A percentile compares a stretch with the other conserved stretches of the same genome.
These are phyloP conservation scores for Aplocera efformata DNA, from an alignment of 2,888 invertebrate genomes.

Conservation along the genomic window DNA sequence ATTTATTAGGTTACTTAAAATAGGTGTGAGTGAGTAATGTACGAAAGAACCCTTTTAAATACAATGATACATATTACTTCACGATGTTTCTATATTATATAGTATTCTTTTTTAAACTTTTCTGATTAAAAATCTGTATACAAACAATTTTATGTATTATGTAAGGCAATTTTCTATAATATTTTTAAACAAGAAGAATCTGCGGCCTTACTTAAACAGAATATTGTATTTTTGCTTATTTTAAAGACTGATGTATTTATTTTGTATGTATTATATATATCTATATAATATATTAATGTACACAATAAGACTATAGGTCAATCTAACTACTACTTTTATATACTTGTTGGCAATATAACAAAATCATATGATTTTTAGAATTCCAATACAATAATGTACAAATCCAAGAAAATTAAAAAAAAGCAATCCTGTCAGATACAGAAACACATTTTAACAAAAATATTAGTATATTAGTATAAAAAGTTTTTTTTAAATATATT, in stretches of 20 bases:
- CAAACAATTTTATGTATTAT: slow-evolving; percentile 8
- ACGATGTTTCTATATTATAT: slow-evolving; percentile 5
- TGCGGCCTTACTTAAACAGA: slow-evolving; percentile 13
- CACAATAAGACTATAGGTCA: background rate
- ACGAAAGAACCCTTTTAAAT: slow-evolving; percentile 34
- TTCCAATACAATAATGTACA: too few relatives aligned
- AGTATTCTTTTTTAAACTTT: slow-evolving; percentile 5
- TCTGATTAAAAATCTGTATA: slow-evolving; percentile 7
- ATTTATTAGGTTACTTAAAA: slow-evolving; percentile 63
- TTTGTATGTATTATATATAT: too few relatives aligned
- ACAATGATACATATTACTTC: slow-evolving; percentile 1
- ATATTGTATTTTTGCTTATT: slow-evolving; percentile 7
- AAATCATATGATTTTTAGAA: too few relatives aligned
- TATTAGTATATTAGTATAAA: too few relatives aligned
- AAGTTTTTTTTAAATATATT: too few relatives aligned
- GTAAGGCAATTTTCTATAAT: slow-evolving; percentile 16
- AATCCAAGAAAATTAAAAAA: too few relatives aligned
- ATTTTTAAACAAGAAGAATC: slow-evolving; percentile 18
- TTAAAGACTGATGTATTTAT: slow-evolving; percentile 22
- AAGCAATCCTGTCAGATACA: too few relatives aligned
- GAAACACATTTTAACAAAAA: too few relatives aligned
- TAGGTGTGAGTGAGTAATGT: slow-evolving; percentile 61
- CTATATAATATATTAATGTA: too few relatives aligned
- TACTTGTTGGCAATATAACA: background rate
- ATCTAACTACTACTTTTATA: slow-evolving; percentile 7